Conservation (phyloP, 2,113 vertebrate genomes). For the Loxodonta africana region DNA sequence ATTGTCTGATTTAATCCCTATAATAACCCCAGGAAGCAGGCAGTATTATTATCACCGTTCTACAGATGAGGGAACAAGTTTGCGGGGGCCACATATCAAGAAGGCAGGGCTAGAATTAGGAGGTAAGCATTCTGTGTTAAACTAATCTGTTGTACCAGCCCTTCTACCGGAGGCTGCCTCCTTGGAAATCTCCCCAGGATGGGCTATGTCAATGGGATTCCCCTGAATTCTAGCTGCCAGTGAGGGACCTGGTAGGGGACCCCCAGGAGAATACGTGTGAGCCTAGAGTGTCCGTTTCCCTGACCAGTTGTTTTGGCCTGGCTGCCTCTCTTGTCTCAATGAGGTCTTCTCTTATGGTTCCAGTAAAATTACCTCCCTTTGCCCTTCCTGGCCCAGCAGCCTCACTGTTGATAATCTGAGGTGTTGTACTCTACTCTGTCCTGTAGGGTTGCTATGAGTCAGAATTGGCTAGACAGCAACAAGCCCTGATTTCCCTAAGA, state of each 20-base stretch:
- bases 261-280: neutral
- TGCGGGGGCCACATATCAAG: neutral
- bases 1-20: neutral
- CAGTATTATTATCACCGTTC: neutral
- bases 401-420: neutral
- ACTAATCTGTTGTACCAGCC: neutral
- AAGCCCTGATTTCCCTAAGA: neutral
- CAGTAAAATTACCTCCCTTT: neutral
- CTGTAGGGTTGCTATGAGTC: too few species aligned
- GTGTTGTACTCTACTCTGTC: neutral
- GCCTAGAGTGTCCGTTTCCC: neutral
- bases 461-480: too few species aligned
- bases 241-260: neutral
- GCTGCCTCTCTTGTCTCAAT: neutral
- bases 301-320: rapidly evolving
- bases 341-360: neutral
- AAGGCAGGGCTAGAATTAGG: neutral
- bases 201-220: neutral
- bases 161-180: neutral
- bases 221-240: neutral
- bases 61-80: neutral
- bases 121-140: neutral
- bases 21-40: too few species aligned
- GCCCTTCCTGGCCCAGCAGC: neutral
- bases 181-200: neutral